Evolutionary conservation across 2,113 vertebrate genomes (phyloP).

Genomic region (Eublepharis macularius): DNA sequence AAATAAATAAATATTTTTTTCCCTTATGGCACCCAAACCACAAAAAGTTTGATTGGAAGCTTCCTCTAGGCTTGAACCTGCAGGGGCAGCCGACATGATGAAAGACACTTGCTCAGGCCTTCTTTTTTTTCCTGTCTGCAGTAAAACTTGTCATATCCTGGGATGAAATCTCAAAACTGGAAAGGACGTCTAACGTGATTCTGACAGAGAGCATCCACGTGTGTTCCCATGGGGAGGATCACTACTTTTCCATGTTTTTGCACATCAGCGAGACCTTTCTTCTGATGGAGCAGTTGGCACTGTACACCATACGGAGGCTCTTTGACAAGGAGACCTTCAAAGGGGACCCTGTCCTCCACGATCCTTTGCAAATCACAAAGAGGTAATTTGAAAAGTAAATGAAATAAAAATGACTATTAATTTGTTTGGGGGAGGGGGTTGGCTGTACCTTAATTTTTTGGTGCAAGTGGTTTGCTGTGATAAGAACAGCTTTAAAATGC

Average conservation of each 20-base stretch:
- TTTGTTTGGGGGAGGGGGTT: not conserved
- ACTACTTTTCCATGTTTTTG: constrained; percentile 98
- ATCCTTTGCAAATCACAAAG: constrained; percentile 93
- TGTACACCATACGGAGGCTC: constrained; percentile 90
- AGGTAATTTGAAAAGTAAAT: constrained; percentile 75
- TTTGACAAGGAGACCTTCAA: constrained; percentile 96
- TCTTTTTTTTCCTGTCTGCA: constrained; percentile 71
- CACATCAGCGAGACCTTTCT: constrained; percentile 93
- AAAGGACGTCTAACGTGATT: constrained; percentile 92
- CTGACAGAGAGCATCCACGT: constrained; percentile 94
- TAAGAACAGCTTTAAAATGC: too few species aligned
- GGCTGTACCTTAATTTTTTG: not conserved
- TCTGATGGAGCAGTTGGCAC: constrained; percentile 96
- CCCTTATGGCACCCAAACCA: too few species aligned
- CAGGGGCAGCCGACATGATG: not conserved
- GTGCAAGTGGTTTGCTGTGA: too few species aligned
- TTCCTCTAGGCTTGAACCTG: not conserved
- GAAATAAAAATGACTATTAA: not conserved
- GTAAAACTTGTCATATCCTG: constrained; percentile 94
- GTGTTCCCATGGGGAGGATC: constrained; percentile 84
- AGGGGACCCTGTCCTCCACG: constrained; percentile 83
- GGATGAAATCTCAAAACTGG: constrained; percentile 92
- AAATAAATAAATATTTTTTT: too few species aligned
- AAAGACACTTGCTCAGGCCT: constrained; percentile 42
- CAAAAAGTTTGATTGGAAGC: not conserved